Evolutionary conservation across 2,113 vertebrate genomes (phyloP), one percentile per base, ranked within the genome.

Genomic region (Pandion haliaetus): DNA sequence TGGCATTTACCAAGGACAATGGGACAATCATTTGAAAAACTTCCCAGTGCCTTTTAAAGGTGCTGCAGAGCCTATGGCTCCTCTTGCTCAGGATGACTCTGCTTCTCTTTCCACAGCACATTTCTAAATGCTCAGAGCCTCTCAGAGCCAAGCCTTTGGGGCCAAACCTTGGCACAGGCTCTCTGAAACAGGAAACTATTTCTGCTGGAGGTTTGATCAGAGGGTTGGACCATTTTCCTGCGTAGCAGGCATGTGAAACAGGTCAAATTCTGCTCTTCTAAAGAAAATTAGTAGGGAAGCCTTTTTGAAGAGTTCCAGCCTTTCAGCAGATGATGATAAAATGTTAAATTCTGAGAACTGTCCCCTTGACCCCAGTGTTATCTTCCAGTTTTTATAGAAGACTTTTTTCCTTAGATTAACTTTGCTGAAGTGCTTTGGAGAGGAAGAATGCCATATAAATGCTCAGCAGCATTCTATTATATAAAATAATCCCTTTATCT

Each of bases 1-100:
- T 78, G 72, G 58, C 94, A 95, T 95, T 97, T 97, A 82, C 93
- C 74, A 97, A 96, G 93, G 78, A 85, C 86, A 93, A 71, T 21
- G 14, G 76, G 67, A 66, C 76, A 87, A 55, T 54, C 4, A 86
- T 86, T 90, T 47, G 54, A 91, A 93, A 97, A 96, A 6, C 47
- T 82, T 71, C 17, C 54, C 19, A 12, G 32, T 40, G 61, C 49
- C 38, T 85, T 58, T 86, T 70, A 58, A 45, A 81, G 62, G 52
- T 79, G 47, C 61, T 91, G 78, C 73, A 87, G 29, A 81, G 44
- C 24, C 63, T 36, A 4, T 28, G 50, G n/a, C 55, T 38, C 12
- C 38, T 72, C 34, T 80, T 73, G 42, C 58, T 76, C 26, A 62
- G 80, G 47, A 80, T 59, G 79, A 90, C 32, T 86, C 89, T 69